Base-by-base conservation (phyloP, 2,888 invertebrate species). In the Agonopterix heracliana region DNA sequence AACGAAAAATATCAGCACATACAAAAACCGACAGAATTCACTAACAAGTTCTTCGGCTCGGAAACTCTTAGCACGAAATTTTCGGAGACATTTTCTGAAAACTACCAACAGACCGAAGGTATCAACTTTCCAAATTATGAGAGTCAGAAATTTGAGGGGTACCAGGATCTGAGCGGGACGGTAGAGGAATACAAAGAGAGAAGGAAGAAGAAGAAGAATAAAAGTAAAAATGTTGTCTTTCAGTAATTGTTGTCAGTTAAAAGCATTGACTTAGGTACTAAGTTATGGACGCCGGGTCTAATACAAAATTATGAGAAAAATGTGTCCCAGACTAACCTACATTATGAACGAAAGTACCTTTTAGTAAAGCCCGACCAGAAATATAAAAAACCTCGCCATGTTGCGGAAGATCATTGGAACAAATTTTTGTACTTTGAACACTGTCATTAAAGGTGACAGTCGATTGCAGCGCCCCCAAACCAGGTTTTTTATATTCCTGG, bases 21-120 rank as follows among this genome's bases (percentile, higher is more conserved):
- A 0, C 80, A 82, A 3, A 35, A 47, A 11, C 41, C 34, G 5
- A 13, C 9, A 34, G 35, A 47, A 5, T 56, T 76, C 34, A 49
- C 74, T 0, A 81, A 69, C 51, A 81, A 78, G 46, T 83, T 87
- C 62, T 86, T 86, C 57, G 87, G 86, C 1, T 83, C 82, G 0
- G 86, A 86, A 47, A 78, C 78, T 0, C 51, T 86, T 0, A 83
- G 85, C 41, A 65, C 77, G 0, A 78, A 77, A 7, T 85, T 83
- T 44, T 74, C 77, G 0, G 87, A 83, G 44, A 76, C 75, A 0
- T 86, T 86, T 55, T 64, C 79, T 0, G 85, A 82, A 45, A 84
- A 81, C 11, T 85, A 85, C 12, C 85, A 85, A 9, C 81, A 82
- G 40, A 72, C 84, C 0, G 84, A 85, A 0, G 83, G 81, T 0